Conservation (phyloP, 2,797 vertebrate genomes). For the Erithacus rubecula region DNA sequence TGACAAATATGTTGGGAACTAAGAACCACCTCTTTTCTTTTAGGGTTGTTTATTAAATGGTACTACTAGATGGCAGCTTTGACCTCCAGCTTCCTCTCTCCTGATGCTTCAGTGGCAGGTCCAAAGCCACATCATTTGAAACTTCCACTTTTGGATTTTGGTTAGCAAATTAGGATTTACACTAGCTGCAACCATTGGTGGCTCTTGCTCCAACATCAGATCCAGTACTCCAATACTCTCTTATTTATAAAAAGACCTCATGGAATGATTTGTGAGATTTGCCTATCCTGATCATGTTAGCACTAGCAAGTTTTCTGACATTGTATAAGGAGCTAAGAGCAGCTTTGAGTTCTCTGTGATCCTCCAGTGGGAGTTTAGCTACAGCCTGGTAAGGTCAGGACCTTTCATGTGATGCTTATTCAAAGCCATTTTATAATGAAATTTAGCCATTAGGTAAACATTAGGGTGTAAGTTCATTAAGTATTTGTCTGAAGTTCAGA, state of each 20-base stretch:
- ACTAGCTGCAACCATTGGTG: not conserved
- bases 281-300: rapidly evolving
- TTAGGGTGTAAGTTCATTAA: constrained; percentile 14
- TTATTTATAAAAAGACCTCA: not conserved
- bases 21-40: not conserved
- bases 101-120: not conserved
- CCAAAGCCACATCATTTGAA: not conserved
- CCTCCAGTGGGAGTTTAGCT: not conserved
- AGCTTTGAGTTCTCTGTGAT: not conserved
- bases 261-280: not conserved
- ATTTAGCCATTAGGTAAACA: not conserved
- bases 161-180: not conserved
- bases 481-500: constrained; percentile 22
- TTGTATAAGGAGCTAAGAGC: not conserved
- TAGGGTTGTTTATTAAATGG: not conserved
- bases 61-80: not conserved
- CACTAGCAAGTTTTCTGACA: not conserved
- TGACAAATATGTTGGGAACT: not conserved
- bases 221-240: not conserved
- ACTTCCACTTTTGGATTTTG: not conserved
- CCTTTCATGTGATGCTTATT: not conserved
- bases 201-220: not conserved
- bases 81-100: not conserved
- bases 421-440: not conserved
- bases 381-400: not conserved